Evolutionary conservation across 1,140 invertebrate genomes (phyloP).

Genomic region (Diplogasteroides magnus): DNA sequence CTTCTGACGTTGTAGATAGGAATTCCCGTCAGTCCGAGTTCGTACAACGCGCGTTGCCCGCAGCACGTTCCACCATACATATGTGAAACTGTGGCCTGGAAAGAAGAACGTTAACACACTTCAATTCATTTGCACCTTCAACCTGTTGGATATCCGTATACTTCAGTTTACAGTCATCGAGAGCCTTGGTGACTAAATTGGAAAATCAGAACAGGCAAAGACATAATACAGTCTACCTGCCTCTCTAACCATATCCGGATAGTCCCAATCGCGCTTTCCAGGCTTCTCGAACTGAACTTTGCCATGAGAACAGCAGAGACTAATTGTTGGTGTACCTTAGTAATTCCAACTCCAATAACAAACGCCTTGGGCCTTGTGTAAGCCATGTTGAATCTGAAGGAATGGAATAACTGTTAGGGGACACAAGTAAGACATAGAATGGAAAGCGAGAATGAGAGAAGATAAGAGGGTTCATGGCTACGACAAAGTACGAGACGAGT

Average conservation of each 20-base stretch:
- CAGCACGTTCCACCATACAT: slow-evolving; percentile 93
- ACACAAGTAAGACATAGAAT: too few relatives aligned
- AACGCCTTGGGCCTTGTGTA: slow-evolving; percentile 66
- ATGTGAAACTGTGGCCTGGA: slow-evolving; percentile 76
- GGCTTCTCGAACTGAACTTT: slow-evolving; percentile 73
- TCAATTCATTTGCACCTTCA: too few relatives aligned
- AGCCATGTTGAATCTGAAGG: too few relatives aligned
- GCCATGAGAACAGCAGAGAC: slow-evolving; percentile 39
- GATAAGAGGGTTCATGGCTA: too few relatives aligned
- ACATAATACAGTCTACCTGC: slow-evolving; percentile 59
- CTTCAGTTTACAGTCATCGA: slow-evolving; percentile 76
- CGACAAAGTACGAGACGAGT: too few relatives aligned
- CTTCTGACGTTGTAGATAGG: slow-evolving; percentile 87
- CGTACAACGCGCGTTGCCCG: slow-evolving; percentile 88
- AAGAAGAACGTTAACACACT: too few relatives aligned
- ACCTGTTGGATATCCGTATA: slow-evolving; percentile 80
- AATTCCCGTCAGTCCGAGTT: slow-evolving; percentile 89
- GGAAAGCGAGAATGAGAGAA: too few relatives aligned
- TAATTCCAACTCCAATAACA: slow-evolving; percentile 94
- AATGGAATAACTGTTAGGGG: too few relatives aligned
- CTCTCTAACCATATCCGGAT: slow-evolving; percentile 88
- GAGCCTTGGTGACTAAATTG: slow-evolving; percentile 73
- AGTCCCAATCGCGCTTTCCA: slow-evolving; percentile 75
- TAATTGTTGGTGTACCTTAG: slow-evolving; percentile 67
- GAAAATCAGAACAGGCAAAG: too few relatives aligned